These are phyloP conservation scores for Nycticorax nycticorax DNA, from an alignment of 2,113 vertebrate species.

Conservation along the genomic window DNA sequence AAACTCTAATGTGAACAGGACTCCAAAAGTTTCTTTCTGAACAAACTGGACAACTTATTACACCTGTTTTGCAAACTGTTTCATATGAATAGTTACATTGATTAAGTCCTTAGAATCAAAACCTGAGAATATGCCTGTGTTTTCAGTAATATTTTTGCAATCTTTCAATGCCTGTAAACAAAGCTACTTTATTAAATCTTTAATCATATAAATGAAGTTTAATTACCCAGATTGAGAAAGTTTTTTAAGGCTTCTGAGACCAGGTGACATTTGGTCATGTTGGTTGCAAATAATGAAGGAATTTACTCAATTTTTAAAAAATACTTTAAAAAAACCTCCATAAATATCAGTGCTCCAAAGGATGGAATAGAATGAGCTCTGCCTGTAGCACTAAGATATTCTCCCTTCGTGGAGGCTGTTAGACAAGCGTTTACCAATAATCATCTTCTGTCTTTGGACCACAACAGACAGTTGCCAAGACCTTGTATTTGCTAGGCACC, in stretches of 20 bases:
- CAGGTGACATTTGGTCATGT: neutral
- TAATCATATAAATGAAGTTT: neutral
- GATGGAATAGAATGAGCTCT: neutral
- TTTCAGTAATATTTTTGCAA: neutral
- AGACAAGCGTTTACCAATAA: neutral
- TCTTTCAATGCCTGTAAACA: neutral
- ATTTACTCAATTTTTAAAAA: neutral
- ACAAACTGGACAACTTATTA: neutral
- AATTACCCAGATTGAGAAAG: neutral
- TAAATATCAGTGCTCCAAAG: neutral
- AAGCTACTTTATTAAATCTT: neutral
- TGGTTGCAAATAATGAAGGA: neutral
- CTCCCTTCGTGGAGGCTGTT: neutral
- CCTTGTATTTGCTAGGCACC: neutral
- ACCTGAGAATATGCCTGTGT: neutral
- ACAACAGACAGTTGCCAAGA: neutral
- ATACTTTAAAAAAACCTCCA: neutral
- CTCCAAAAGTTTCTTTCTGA: neutral
- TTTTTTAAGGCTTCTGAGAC: neutral
- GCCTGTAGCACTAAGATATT: neutral
- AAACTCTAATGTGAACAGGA: neutral
- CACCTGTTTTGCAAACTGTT: neutral
- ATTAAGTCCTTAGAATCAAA: neutral
- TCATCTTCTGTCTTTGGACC: neutral
- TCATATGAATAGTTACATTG: neutral